These are phyloP conservation scores for Drosophila ustulata DNA, from an alignment of 2,888 invertebrate genomes.

Conservation along the genomic window DNA sequence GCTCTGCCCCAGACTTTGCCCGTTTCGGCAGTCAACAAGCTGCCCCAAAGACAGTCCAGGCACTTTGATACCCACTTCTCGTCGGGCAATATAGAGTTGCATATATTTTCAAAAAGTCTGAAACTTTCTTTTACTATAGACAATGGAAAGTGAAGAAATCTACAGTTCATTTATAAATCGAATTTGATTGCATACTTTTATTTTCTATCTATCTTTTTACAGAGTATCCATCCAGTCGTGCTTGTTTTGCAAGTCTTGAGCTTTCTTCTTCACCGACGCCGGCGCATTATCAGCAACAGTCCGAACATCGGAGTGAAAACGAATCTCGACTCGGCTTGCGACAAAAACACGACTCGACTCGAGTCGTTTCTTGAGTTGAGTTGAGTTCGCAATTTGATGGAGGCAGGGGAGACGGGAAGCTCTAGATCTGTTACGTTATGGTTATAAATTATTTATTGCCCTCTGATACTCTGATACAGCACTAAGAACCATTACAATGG, in stretches of 20 bases:
- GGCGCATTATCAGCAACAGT: conserved; percentile 50
- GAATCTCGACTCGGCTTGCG: conserved; percentile 20
- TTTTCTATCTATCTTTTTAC: background rate
- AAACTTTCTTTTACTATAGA: too few species aligned
- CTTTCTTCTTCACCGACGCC: conserved; percentile 67
- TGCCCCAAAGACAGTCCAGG: conserved; percentile 32
- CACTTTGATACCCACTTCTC: conserved; percentile 34
- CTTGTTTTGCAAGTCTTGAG: background rate
- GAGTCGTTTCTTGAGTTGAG: conserved; percentile 19
- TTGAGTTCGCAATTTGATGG: conserved; percentile 14
- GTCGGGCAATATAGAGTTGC: background rate
- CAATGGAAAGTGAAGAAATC: too few species aligned
- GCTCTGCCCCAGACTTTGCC: conserved; percentile 1
- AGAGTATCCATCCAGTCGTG: conserved; percentile 6
- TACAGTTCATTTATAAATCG: too few species aligned
- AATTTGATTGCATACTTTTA: too few species aligned
- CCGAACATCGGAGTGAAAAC: conserved; percentile 26
- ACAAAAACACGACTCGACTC: conserved; percentile 15
- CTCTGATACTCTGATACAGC: conserved; percentile 51
- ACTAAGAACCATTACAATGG: conserved; percentile 38
- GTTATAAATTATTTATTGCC: conserved; percentile 76
- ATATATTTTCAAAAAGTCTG: background rate
- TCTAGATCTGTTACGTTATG: conserved; percentile 57
- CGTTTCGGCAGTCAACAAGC: conserved; percentile 37
- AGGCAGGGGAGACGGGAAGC: background rate